These are phyloP conservation scores for Otolemur crassicaudatus DNA, from an alignment of 2,797 vertebrate species.

Conservation along the genomic window DNA sequence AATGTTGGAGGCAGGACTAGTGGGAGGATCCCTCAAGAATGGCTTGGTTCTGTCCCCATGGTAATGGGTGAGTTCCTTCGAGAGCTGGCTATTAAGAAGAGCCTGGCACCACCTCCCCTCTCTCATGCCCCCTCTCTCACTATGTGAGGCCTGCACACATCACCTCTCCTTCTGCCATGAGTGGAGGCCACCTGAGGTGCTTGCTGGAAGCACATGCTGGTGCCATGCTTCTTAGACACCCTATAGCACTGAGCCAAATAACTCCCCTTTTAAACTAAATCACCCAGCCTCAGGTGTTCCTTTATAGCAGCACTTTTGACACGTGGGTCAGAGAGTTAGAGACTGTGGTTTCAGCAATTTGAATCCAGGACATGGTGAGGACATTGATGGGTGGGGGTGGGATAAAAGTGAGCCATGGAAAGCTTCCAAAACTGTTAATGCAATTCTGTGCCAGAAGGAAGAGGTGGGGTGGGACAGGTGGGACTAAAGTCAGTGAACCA, in stretches of 20 bases:
- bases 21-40: neutral
- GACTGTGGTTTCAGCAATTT: neutral
- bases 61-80: neutral
- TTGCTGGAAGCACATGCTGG: neutral
- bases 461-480: rapidly evolving
- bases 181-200: neutral
- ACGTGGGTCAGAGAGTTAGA: neutral
- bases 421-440: neutral
- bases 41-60: neutral
- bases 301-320: neutral
- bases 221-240: neutral
- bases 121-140: neutral
- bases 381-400: no score
- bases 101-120: neutral
- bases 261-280: neutral
- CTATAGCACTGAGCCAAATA: neutral
- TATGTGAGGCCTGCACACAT: neutral
- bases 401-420: neutral
- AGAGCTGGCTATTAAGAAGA: neutral
- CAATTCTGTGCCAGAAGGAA: neutral
- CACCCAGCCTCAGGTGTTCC: neutral
- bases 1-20: no score
- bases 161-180: neutral
- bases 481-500: no score
- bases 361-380: neutral